Conservation (phyloP, 2,797 vertebrate species). For the Chiloscyllium punctatum region DNA sequence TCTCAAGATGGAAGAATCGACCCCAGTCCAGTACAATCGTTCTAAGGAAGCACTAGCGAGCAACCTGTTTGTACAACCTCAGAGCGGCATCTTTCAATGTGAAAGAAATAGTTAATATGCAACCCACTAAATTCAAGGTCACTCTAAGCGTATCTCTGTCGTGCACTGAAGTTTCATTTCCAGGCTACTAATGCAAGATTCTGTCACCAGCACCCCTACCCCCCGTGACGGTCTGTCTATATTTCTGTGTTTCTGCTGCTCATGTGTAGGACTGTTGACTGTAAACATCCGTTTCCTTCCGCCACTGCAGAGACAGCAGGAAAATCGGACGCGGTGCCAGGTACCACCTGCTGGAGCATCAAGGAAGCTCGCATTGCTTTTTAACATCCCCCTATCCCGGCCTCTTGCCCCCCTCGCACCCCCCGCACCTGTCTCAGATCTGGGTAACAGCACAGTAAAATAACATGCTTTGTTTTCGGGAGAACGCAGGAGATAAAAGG, state of each 20-base stretch:
- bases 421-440: neutral
- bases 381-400: neutral
- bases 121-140: slow-evolving; percentile 4
- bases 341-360: slow-evolving; percentile 21
- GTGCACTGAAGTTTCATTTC: neutral
- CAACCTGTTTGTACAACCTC: too few relatives aligned
- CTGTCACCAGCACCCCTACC: too few relatives aligned
- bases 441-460: neutral
- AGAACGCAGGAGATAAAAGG: neutral
- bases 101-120: neutral
- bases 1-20: neutral
- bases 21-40: neutral
- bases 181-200: neutral
- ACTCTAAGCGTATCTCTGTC: neutral
- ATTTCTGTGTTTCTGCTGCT: neutral
- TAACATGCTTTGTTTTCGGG: neutral
- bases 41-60: neutral
- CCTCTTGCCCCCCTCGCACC: too few relatives aligned
- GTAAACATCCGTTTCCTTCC: neutral
- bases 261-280: neutral
- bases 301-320: neutral
- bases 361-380: neutral
- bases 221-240: neutral
- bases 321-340: slow-evolving; percentile 1
- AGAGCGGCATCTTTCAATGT: too few relatives aligned